Conservation (phyloP, 2,797 vertebrate species). For the Lemur catta region DNA sequence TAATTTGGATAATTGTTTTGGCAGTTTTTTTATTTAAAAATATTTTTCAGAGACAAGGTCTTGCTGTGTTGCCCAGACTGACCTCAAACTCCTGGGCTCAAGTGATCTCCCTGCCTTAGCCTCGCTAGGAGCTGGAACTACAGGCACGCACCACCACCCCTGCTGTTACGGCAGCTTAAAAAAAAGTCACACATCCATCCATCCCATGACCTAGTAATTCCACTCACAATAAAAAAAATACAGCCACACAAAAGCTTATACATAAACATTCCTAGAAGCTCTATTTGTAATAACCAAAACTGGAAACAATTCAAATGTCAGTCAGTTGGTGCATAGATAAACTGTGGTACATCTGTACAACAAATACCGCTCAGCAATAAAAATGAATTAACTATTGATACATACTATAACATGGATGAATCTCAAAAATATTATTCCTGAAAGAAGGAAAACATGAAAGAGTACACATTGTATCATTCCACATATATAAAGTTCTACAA, state of each 20-base stretch:
- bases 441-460: not conserved
- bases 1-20: not conserved
- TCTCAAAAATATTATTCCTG: not conserved
- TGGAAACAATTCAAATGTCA: not conserved
- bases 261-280: not conserved
- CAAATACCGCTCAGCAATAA: not conserved
- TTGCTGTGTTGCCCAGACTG: not conserved
- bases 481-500: not conserved
- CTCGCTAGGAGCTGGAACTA: not conserved
- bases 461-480: not conserved
- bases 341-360: not conserved
- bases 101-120: not conserved
- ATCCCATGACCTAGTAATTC: not conserved
- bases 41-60: not conserved
- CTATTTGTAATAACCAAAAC: not conserved
- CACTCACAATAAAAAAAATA: not conserved
- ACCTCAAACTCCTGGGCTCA: not conserved
- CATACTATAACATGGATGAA: not conserved
- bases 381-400: not conserved
- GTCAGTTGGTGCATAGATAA: not conserved
- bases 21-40: not conserved
- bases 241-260: not conserved
- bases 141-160: not conserved
- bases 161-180: not conserved
- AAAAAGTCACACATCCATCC: not conserved